A percentile compares a stretch with the other conserved stretches of the same genome.
Evolutionary conservation across 1,140 invertebrate genomes (phyloP).

Genomic region (Neotoxoptera formosana): DNA sequence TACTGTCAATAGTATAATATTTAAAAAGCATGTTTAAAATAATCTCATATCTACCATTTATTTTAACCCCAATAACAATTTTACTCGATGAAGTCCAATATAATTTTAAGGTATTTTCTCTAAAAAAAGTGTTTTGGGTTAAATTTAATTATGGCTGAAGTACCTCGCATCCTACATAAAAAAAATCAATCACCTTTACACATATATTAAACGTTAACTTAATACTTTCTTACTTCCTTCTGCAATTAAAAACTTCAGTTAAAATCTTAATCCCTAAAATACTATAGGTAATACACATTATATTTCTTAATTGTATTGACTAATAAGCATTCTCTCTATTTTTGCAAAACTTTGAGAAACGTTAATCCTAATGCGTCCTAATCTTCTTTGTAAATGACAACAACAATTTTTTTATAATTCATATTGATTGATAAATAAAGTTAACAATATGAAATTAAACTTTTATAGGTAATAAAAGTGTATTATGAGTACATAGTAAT

Average conservation of each 20-base stretch:
- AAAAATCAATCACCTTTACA: neutral
- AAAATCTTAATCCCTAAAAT: neutral
- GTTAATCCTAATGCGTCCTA: neutral
- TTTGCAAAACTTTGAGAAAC: neutral
- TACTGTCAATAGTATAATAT: neutral
- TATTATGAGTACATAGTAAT: too few relatives aligned
- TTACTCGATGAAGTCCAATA: neutral
- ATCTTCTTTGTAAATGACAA: neutral
- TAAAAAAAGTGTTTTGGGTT: neutral
- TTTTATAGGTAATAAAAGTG: too few relatives aligned
- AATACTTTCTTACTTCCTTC: neutral
- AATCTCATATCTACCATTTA: neutral
- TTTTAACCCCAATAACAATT: neutral
- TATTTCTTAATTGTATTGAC: neutral
- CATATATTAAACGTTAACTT: neutral
- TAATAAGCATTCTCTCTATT: neutral
- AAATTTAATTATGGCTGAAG: neutral
- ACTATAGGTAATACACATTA: neutral
- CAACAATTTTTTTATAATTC: neutral
- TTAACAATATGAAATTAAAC: too few relatives aligned
- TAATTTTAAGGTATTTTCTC: neutral
- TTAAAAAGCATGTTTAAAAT: neutral
- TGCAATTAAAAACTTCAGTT: neutral
- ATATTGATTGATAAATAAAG: too few relatives aligned
- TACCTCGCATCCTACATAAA: neutral